Evolutionary conservation across 2,797 vertebrate genomes (phyloP), one percentile per base, ranked within the genome.

Genomic region (Xenopus petersii): DNA sequence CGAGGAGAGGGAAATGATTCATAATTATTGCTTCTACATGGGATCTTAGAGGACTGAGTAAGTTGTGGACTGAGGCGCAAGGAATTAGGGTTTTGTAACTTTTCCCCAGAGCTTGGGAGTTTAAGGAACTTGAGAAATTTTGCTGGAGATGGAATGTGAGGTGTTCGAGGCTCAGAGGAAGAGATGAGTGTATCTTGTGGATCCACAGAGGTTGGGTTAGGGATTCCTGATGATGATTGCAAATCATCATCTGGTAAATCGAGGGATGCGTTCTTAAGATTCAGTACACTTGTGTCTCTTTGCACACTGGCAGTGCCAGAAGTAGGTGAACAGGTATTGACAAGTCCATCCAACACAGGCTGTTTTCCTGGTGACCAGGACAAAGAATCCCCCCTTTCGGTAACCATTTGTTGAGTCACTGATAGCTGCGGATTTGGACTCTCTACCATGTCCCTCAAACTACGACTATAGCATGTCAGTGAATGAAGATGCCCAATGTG

Each of bases 11-110:
- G 94, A 83, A 95, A 94, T 15, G 94, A 94, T 63, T 97, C 95
- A 8, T 96, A 93, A 81, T 94, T 95, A 82, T 95, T 92, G 71
- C 94, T 94, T 48, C 96, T 92, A 64, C 96, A 98, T 8, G 96
- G 96, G 81, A 97, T 98, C 81, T 94, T 91, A 71, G 96, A 97
- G 82, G 88, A 94, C 12, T 94, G 93, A 5, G 96, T 89, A 12
- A 97, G 92, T 72, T 98, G 96, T 3, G 96, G 96, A 76, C 95
- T 98, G 66, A 98, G 92, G 1, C 94, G 93, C 24, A 93, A 90
- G 0, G 91, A 85, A 0, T 89, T 85, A 12, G 91, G 79, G 9
- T 90, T 80, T 24, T 89, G 88, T 1, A 89, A 68, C 81, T 93
- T 93, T 70, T 96, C 94, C 12, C 88, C 92, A 5, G 92, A 83